Base-by-base conservation (phyloP, 2,113 vertebrate genomes). In the Peromyscus leucopus region DNA sequence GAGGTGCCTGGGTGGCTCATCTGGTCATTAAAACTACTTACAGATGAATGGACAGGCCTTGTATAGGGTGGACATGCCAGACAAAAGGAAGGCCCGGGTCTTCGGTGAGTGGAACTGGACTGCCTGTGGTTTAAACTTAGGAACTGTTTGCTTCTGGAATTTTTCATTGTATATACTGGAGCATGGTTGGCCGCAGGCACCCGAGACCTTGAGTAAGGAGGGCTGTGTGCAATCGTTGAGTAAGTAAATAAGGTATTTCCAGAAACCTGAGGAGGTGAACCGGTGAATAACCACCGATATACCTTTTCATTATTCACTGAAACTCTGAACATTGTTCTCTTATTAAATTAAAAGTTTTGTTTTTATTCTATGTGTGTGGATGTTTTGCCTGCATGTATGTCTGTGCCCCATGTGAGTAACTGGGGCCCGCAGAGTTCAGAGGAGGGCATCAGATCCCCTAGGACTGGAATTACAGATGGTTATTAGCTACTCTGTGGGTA, bases 1-100 rank as follows among this genome's bases (percentile, higher is more conserved):
- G 82, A 1, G 19, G 11, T 12, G 36, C 79, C 55, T 57, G 10
- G 11, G 28, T 65, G 16, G 10, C 55, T 63, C 80, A 28, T 63
- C 15, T 22, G 33, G 12, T 51, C 33, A 17, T 1, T 82, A n/a
- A 88, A 46, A 26, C 19, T 24, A 67, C 33, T 46, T 48, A 42
- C 7, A n/a, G 33, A 51, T 8, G 1, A 31, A 28, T 9, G 3
- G 33, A 2, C 10, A 36, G 69, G 16, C 36, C 1, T 2, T 31
- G 33, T n/a, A 9, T 22, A 13, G 39, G 11, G 21, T 46, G 39
- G n/a, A 74, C 12, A 57, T 16, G 8, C 4, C 59, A 16, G 78
- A 24, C 63, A 69, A 55, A 71, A 51, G 36, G 1, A 2, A 80
- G 76, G 19, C 0, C 69, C 21, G 7, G 16, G 15, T 91, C 63